Base-by-base conservation (phyloP, 2,888 invertebrate genomes). In the Thecocarcelia acutangulata region DNA sequence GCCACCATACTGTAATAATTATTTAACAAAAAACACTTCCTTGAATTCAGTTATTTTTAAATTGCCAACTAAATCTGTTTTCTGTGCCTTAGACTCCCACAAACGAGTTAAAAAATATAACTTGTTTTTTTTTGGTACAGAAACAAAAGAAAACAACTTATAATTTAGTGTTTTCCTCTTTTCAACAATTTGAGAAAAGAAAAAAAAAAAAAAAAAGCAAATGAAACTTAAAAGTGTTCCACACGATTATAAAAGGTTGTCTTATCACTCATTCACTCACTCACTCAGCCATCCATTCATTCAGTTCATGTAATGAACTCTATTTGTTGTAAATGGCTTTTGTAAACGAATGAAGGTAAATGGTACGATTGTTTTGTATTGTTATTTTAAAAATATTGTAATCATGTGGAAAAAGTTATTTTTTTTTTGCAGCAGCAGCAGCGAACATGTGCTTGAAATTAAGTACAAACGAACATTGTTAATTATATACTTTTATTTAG, bases 171-270 rank as follows among this genome's bases (percentile, higher is more conserved):
- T 64, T 46, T 74, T 74, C 33, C 63, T 64, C 54, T 48, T 64
- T 64, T 13, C 63, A 46, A 46, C 44, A 44, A 44, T 59, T 46
- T 44, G 12, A 33, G 37, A 37, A 70, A 46, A 24, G 1, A 37
- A 21, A 42, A 58, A 50, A 6, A 28, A 1, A 37, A 37, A 46
- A 15, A 40, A 28, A 11, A 24, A 42, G 17, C 2, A 19, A 0
- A 37, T 5, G 24, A 13, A 15, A 33, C 9, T 24, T 4, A 54
- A 69, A 54, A 54, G 37, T 56, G 33, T 61, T 61, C 50, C 76
- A 24, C 37, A 63, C 50, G 33, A 76, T 61, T 52, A 58, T 68
- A 68, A 61, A 63, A 69, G 76, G 76, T 69, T 76, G 61, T 61
- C 52, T 63, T 63, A 76, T 69, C 61, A 24, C 52, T 63, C 37